These are phyloP conservation scores for Silurus aristotelis DNA, from an alignment of 2,797 vertebrate genomes.

Conservation along the genomic window DNA sequence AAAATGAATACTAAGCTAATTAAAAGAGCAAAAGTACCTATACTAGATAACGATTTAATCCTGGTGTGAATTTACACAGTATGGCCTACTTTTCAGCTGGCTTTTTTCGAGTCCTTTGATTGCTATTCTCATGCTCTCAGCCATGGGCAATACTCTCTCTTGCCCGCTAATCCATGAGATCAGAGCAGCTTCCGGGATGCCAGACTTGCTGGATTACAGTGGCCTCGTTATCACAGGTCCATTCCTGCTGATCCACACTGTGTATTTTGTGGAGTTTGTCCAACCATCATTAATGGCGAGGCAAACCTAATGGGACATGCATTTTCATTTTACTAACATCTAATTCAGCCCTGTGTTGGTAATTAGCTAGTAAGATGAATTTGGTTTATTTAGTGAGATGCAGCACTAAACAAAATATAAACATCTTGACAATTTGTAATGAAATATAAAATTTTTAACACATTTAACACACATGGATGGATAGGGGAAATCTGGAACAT, in stretches of 20 bases:
- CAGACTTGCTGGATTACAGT: conserved; percentile 47
- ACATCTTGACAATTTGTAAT: neutral
- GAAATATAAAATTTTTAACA: too few species aligned
- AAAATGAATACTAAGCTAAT: neutral
- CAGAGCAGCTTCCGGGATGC: conserved; percentile 36
- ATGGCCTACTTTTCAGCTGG: conserved; percentile 8
- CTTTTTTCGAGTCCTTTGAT: conserved; percentile 20
- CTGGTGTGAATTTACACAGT: neutral
- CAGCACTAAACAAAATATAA: neutral
- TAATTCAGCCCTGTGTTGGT: neutral
- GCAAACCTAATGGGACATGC: neutral
- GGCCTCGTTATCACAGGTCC: conserved; percentile 41
- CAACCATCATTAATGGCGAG: neutral
- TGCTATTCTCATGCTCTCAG: conserved; percentile 5
- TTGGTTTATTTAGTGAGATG: neutral
- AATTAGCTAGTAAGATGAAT: neutral
- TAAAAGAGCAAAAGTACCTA: neutral
- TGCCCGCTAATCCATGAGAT: conserved; percentile 43
- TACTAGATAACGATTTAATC: conserved; percentile 1
- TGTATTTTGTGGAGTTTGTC: neutral
- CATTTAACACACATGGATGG: neutral
- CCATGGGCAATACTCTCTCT: conserved; percentile 19
- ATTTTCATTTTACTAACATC: neutral
- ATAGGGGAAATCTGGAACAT: neutral
- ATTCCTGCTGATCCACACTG: conserved; percentile 20